These are phyloP conservation scores for Neodiprion fabricii DNA, from an alignment of 1,140 invertebrate genomes.

Conservation along the genomic window DNA sequence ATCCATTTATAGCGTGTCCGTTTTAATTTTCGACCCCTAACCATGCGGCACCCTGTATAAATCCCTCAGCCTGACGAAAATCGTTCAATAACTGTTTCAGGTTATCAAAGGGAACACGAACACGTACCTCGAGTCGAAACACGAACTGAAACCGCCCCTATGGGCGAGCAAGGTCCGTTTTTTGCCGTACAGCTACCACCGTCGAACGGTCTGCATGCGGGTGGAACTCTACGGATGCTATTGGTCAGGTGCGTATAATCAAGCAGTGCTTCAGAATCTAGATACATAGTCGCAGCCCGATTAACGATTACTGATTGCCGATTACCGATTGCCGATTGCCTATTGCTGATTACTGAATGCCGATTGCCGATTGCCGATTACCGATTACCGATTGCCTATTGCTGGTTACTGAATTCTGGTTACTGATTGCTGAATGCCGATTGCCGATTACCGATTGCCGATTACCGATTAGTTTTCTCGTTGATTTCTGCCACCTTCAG, in stretches of 20 bases:
- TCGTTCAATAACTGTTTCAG: constrained; percentile 65
- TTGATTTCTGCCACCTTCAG: constrained; percentile 60
- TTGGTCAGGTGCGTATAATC: constrained; percentile 64
- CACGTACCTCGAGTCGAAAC: constrained; percentile 83
- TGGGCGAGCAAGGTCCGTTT: constrained; percentile 78
- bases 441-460: not conserved
- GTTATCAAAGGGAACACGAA: constrained; percentile 87
- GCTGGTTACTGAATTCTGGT: not conserved
- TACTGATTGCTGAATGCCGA: not conserved
- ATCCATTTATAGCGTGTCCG: too few relatives aligned
- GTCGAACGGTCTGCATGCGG: constrained; percentile 79
- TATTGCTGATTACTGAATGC: not conserved
- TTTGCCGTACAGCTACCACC: constrained; percentile 76
- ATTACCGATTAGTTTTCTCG: constrained; percentile 6
- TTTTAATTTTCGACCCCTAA: too few relatives aligned
- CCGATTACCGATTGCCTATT: not conserved
- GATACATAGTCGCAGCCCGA: not conserved
- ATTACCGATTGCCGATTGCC: too few relatives aligned
- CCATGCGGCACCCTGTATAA: too few relatives aligned
- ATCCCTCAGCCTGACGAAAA: too few relatives aligned
- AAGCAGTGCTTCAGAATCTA: not conserved
- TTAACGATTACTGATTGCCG: too few relatives aligned
- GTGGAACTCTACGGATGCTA: constrained; percentile 80
- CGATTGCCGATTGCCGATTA: not conserved
- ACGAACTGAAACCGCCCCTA: constrained; percentile 74